phyloP scores from a whole-genome alignment of 1,140 invertebrate species.

The Leptopilina boulardi region DNA sequence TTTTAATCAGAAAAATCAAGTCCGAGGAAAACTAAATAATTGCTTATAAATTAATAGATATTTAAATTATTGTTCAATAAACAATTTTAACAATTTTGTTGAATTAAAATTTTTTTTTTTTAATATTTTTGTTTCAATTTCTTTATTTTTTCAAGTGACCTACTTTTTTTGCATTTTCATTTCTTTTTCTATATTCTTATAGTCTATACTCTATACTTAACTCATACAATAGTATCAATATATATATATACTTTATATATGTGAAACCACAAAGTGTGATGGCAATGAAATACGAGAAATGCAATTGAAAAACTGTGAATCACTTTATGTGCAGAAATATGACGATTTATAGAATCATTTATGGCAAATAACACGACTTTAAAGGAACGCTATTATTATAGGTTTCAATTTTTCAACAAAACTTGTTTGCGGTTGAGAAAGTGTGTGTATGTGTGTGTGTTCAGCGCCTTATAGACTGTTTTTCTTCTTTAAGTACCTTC shows the following conservation, averaged over 20 bases:
- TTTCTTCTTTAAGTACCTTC: constrained; percentile 7
- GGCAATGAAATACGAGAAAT: background rate
- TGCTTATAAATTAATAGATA: background rate
- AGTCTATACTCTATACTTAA: too few species aligned
- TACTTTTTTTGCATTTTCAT: too few species aligned
- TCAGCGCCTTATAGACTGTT: background rate
- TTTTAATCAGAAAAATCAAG: background rate
- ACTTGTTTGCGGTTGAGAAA: constrained; percentile 19
- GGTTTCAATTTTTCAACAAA: constrained; percentile 17
- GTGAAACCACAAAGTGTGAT: constrained; percentile 11
- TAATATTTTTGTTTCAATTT: background rate
- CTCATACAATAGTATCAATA: constrained; percentile 4
- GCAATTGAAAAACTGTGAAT: background rate
- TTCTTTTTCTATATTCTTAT: background rate
- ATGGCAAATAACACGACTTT: background rate
- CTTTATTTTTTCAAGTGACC: too few species aligned
- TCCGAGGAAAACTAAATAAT: background rate
- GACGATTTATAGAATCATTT: background rate
- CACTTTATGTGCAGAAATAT: background rate
- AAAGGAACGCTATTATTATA: background rate
- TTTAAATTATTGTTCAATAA: background rate
- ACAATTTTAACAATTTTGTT: too few species aligned
- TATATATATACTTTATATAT: background rate
- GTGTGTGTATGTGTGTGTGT: background rate
- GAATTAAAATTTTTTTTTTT: background rate